Evolutionary conservation across 2,888 invertebrate species (phyloP), one percentile per base, ranked within the genome.

Genomic region (Pyrgus malvae): DNA sequence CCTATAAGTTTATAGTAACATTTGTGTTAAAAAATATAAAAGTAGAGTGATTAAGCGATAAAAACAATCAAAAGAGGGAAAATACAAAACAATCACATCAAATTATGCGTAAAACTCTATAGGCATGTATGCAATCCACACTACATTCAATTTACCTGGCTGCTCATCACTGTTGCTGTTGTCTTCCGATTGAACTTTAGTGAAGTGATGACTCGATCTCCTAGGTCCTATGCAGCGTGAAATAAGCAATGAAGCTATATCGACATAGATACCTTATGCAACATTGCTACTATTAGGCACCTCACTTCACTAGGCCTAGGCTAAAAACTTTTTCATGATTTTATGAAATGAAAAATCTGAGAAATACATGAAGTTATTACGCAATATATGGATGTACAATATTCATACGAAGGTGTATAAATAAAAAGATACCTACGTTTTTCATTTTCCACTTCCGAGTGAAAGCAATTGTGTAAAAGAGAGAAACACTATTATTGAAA

Each of bases 111-210:
- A 17, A 37, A 8, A 29, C 29, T 4, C 29, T 29, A n/a, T 11
- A 9, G 4, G 17, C n/a, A 17, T 38, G 31, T 19, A 29, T 23
- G 14, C 37, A 12, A 37, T 12, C n/a, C 42, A 38, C 16, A 46
- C 46, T 40, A 46, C 54, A 19, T 21, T 3, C 25, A 14, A 16
- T 14, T 69, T 67, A 76, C 76, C 76, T 72, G 72, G 70, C 65
- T 78, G 92, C 62, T 93, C 93, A 63, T 93, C 93, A 61, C 91
- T 92, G 74, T 91, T 92, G 79, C 93, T 93, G 73, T 93, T 93
- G 63, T 94, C 94, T 69, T 93, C 93, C 0, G 93, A 93, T 57
- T 91, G 91, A 64, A 92, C 90, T 80, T 93, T 93, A 64, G 91
- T 83, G 69, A 92, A 80, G 78, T 90, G 88, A 58, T 85, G 89